A percentile compares a stretch with the other conserved stretches of the same genome.
phyloP scores from a whole-genome alignment of 1,140 invertebrate species.

The Hyphantria cunea region DNA sequence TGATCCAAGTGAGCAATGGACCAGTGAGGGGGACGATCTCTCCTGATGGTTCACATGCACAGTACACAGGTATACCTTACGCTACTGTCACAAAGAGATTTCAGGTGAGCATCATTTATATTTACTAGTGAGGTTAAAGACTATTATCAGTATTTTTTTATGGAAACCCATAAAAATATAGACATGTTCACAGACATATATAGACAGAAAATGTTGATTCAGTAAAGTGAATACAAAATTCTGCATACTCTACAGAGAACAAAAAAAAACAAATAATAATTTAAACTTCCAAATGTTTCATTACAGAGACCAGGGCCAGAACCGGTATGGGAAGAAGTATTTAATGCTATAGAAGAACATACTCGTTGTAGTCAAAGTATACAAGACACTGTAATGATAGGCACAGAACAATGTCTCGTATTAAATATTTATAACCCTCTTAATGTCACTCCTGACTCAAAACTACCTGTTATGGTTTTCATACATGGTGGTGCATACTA shows the following conservation, averaged over 20 bases:
- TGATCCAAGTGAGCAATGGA: conserved; percentile 44
- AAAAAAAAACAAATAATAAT: background rate
- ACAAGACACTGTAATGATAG: conserved; percentile 42
- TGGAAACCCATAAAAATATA: too few species aligned
- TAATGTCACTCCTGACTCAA: conserved; percentile 31
- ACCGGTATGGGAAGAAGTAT: conserved; percentile 82
- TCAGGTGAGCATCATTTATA: conserved; percentile 40
- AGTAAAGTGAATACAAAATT: too few species aligned
- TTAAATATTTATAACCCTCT: conserved; percentile 75
- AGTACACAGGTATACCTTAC: conserved; percentile 56
- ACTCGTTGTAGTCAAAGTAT: conserved; percentile 74
- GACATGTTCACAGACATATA: too few species aligned
- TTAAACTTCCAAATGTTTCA: too few species aligned
- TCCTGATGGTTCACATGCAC: conserved; percentile 46
- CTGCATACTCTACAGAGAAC: too few species aligned
- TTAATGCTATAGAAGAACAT: conserved; percentile 82
- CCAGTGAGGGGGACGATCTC: conserved; percentile 49
- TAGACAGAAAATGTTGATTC: too few species aligned
- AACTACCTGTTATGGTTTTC: conserved; percentile 78
- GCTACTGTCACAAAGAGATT: conserved; percentile 49
- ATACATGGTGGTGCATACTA: conserved; percentile 85
- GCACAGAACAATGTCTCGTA: conserved; percentile 68
- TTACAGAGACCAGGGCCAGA: conserved; percentile 82
- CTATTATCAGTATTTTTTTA: too few species aligned
- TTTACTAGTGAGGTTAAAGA: too few species aligned